Conservation (phyloP, 2,113 vertebrate species). For the Scytalopus superciliaris region DNA sequence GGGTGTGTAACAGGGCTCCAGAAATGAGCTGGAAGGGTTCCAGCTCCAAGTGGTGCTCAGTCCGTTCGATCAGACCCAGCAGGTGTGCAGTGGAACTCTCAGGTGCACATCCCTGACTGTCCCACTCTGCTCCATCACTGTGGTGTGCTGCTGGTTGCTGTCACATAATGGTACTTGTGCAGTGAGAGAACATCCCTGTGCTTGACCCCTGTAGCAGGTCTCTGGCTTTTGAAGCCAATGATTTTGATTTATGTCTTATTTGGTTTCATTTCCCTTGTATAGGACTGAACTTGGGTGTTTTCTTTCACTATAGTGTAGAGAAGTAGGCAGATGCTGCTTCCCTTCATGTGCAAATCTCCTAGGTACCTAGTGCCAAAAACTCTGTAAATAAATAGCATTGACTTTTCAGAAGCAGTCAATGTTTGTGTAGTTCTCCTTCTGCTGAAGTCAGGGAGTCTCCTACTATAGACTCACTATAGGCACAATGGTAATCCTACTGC, state of each 20-base stretch:
- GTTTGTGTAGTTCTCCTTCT: neutral
- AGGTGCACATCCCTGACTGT: neutral
- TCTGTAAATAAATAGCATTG: neutral
- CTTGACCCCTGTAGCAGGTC: neutral
- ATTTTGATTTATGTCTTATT: neutral
- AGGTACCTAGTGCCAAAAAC: neutral
- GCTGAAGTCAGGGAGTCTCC: neutral
- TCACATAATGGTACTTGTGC: rapidly evolving
- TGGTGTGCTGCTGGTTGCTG: neutral
- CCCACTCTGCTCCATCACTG: too few species aligned
- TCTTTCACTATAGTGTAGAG: neutral
- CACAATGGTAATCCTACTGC: neutral
- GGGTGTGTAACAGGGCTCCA: neutral
- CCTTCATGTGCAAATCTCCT: neutral
- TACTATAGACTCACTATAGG: neutral
- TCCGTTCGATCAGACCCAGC: neutral
- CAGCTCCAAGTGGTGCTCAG: neutral
- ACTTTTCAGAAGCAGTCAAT: neutral
- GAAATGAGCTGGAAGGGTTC: neutral
- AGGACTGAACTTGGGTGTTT: neutral
- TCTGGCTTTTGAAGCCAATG: neutral
- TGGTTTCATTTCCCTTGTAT: neutral
- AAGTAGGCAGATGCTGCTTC: neutral
- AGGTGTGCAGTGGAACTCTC: neutral
- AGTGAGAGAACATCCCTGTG: neutral